Evolutionary conservation across 2,797 vertebrate genomes (phyloP).

Genomic region (Alectoris magna): DNA sequence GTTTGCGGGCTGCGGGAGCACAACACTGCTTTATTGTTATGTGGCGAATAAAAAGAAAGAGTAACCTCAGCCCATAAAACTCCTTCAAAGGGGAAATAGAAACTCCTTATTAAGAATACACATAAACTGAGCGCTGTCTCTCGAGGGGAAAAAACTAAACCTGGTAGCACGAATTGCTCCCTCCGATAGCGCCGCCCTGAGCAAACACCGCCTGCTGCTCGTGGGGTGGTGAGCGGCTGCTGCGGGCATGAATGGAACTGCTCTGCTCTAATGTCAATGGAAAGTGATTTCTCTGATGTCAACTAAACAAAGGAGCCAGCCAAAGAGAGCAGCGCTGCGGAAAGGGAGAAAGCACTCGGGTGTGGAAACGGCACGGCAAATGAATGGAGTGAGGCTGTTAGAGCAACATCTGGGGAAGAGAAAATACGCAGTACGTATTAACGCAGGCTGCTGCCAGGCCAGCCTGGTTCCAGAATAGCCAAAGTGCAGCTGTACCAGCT

Average conservation of each 20-base stretch:
- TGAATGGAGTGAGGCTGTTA: background rate
- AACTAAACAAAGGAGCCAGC: background rate
- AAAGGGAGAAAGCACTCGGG: background rate
- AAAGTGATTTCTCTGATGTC: background rate
- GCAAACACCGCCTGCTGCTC: background rate
- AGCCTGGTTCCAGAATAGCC: background rate
- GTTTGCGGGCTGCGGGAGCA: background rate
- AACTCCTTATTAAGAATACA: background rate
- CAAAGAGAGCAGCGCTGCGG: background rate
- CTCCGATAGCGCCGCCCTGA: background rate
- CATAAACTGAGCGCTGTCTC: background rate
- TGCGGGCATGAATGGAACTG: background rate
- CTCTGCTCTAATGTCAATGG: rapidly evolving
- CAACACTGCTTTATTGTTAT: background rate
- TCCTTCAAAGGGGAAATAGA: background rate
- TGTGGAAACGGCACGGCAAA: background rate
- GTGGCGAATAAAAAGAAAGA: background rate
- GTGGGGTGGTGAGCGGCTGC: background rate
- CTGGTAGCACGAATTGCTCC: background rate
- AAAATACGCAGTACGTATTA: rapidly evolving
- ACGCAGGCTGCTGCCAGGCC: too few relatives aligned
- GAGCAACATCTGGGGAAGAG: background rate
- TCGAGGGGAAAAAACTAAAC: background rate
- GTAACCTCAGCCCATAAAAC: background rate
- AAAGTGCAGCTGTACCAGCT: too few relatives aligned